Base-by-base conservation (phyloP, 1,140 invertebrate species). In the Dinothrombium tinctorium region DNA sequence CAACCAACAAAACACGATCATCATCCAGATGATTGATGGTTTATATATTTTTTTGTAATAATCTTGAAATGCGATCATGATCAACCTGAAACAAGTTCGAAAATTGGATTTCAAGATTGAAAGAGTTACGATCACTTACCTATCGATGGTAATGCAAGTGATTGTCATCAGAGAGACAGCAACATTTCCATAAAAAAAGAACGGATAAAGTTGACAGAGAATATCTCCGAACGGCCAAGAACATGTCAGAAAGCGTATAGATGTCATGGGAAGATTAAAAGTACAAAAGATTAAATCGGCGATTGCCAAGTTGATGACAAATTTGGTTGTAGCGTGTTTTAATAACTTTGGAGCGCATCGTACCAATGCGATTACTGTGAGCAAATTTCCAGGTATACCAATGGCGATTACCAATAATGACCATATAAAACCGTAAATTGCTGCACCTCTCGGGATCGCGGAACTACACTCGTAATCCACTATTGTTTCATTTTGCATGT, bases 141-240 rank as follows among this genome's bases (percentile, higher is more conserved):
- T 72, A 59, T 84, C 84, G 37, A 84, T 62, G 14, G 81, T 82
- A 48, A 86, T 84, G 43, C 75, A 76, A 23, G 82, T 78, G 73
- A 86, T 84, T 51, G 76, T 81, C 32, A 84, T 64, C 20, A 86
- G 59, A 1, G 77, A 83, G 11, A 79, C 74, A 2, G 76, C 79
- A 11, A 84, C 77, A 53, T 84, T 84, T 40, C 77, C 78, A 56
- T 84, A 84, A 58, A 83, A 82, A 49, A 84, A 72, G 45, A 84
- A 72, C 0, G 80, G 79, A 58, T 84, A 86, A 52, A 83, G 65
- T 55, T 71, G 68, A 56, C 80, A 84, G 11, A 82, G 63, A 1
- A 66, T 64, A 1, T 72, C 68, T 1, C 79, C 78, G n/a, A 82
- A 63, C 23, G 73, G 65, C 80, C 80, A 86, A 75, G 65, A 49